A percentile compares a stretch with the other conserved stretches of the same genome.
Evolutionary conservation across 2,797 vertebrate genomes (phyloP).

Genomic region (Peromyscus attwateri): DNA sequence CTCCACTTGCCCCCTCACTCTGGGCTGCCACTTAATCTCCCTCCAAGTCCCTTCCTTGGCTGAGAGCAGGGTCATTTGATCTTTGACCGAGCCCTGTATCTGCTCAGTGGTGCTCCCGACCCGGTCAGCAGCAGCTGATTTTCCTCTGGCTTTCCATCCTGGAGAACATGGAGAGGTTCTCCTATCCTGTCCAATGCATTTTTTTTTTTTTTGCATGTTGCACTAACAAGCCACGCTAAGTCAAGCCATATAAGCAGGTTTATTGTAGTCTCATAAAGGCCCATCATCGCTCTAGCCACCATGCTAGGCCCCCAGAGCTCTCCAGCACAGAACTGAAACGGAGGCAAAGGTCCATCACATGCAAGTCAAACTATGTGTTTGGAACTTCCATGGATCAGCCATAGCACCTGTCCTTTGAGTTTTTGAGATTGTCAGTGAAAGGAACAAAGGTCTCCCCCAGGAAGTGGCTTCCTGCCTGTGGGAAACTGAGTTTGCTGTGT

Average conservation of each 20-base stretch:
- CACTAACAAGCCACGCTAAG: slow-evolving; percentile 85
- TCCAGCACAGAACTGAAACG: slow-evolving; percentile 57
- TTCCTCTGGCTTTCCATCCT: slow-evolving; percentile 85
- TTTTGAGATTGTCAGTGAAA: slow-evolving; percentile 58
- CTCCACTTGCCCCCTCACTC: slow-evolving; percentile 86
- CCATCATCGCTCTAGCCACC: slow-evolving; percentile 61
- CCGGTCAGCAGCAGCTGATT: slow-evolving; percentile 86
- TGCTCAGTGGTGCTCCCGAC: slow-evolving; percentile 87
- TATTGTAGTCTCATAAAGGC: slow-evolving; percentile 74
- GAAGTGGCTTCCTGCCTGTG: slow-evolving; percentile 63
- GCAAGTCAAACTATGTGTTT: slow-evolving; percentile 70
- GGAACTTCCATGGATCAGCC: slow-evolving; percentile 47
- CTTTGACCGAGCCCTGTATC: slow-evolving; percentile 82
- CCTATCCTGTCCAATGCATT: slow-evolving; percentile 84
- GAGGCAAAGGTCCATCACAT: neutral
- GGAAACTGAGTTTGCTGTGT: slow-evolving; percentile 68
- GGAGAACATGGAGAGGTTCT: slow-evolving; percentile 80
- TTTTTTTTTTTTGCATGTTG: slow-evolving; percentile 87
- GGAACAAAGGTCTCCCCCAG: slow-evolving; percentile 52
- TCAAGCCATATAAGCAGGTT: slow-evolving; percentile 62
- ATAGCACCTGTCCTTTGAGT: slow-evolving; percentile 51
- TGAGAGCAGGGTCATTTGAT: slow-evolving; percentile 83
- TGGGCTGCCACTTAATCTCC: slow-evolving; percentile 86
- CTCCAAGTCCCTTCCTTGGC: slow-evolving; percentile 84
- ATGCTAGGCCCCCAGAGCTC: slow-evolving; percentile 57